A percentile compares a stretch with the other conserved stretches of the same genome.
Conservation (phyloP, 1,140 invertebrate genomes). For the Ips nitidus region DNA sequence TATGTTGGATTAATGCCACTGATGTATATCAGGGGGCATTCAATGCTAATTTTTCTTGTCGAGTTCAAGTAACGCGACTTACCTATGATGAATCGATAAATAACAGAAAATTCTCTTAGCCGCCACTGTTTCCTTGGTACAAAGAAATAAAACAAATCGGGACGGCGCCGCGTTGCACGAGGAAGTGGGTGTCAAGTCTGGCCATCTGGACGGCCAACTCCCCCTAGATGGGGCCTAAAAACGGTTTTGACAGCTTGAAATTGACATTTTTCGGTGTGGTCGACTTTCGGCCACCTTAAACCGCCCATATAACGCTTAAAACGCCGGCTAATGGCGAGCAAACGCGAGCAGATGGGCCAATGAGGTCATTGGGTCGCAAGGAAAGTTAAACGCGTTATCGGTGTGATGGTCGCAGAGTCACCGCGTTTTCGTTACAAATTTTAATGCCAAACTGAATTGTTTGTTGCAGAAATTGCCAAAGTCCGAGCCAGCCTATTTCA, state of each 20-base stretch:
- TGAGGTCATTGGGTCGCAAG: conserved; percentile 26
- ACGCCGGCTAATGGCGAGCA: neutral
- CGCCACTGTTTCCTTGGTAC: neutral
- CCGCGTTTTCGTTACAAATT: neutral
- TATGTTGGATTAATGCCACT: neutral
- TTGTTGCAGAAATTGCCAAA: conserved; percentile 95
- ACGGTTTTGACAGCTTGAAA: conserved; percentile 4
- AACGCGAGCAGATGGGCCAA: conserved; percentile 21
- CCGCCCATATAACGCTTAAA: neutral
- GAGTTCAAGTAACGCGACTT: neutral
- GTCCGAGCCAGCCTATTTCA: conserved; percentile 97
- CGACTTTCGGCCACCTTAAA: neutral
- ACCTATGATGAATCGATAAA: neutral
- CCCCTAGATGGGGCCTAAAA: conserved; percentile 7
- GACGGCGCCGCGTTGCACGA: conserved; percentile 13
- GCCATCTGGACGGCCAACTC: conserved; percentile 21
- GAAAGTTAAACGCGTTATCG: conserved; percentile 7
- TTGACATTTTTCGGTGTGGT: conserved; percentile 3
- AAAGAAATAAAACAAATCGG: too few relatives aligned
- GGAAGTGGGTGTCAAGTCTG: conserved; percentile 27
- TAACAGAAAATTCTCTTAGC: neutral
- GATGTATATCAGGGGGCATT: conserved; percentile 9
- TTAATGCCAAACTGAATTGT: conserved; percentile 28
- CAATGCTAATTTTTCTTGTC: conserved; percentile 16
- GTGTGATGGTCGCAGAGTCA: neutral